Conservation (phyloP, 2,888 invertebrate species). For the Tanypteryx hageni region DNA sequence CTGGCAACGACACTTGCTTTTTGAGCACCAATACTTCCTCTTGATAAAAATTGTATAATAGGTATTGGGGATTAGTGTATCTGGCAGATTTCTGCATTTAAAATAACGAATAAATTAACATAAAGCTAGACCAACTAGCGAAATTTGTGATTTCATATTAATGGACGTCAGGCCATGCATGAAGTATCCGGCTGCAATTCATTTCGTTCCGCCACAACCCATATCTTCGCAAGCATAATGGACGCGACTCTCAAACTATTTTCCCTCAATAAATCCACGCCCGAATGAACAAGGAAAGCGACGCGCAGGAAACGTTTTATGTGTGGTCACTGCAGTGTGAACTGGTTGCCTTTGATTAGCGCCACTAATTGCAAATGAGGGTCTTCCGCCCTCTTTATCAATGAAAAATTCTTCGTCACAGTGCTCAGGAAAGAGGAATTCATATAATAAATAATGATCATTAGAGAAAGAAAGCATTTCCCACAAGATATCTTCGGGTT, state of each 20-base stretch:
- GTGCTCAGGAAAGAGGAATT: too few relatives aligned
- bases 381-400: background rate
- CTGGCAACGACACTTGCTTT: too few relatives aligned
- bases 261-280: background rate
- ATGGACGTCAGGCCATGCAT: background rate
- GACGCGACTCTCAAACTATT: background rate
- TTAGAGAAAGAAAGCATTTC: too few relatives aligned
- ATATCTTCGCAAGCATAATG: background rate
- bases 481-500: too few relatives aligned
- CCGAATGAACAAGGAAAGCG: background rate
- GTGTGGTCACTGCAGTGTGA: constrained; percentile 36
- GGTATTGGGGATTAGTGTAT: too few relatives aligned
- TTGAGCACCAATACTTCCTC: too few relatives aligned
- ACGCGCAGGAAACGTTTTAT: background rate
- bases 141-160: background rate
- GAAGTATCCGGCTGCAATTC: background rate
- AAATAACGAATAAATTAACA: background rate
- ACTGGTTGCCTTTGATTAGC: background rate
- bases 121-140: background rate
- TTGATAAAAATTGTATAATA: too few relatives aligned
- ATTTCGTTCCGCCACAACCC: background rate
- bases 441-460: too few relatives aligned
- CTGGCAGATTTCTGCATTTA: too few relatives aligned
- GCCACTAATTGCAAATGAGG: constrained; percentile 44
- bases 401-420: too few relatives aligned